phyloP scores from a whole-genome alignment of 2,113 vertebrate genomes.

The Mirza zaza region DNA sequence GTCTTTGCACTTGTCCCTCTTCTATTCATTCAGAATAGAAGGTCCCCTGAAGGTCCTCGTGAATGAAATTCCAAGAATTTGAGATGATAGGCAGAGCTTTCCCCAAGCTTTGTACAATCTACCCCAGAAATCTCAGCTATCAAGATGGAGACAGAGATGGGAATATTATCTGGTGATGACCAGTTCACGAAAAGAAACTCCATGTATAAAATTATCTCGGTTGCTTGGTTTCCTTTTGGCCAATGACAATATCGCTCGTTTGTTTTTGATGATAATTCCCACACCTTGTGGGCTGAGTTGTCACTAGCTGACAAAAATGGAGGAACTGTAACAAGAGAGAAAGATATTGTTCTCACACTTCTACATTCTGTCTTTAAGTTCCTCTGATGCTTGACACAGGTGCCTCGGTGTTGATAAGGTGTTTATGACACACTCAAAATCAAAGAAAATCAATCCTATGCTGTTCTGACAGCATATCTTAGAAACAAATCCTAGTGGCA shows the following conservation, averaged over 20 bases:
- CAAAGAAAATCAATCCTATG: not conserved
- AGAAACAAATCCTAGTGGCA: not conserved
- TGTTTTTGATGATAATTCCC: slow-evolving; percentile 65
- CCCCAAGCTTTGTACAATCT: not conserved
- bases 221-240: slow-evolving; percentile 36
- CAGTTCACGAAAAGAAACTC: slow-evolving; percentile 39
- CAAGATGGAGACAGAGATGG: not conserved
- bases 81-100: not conserved
- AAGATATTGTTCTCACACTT: slow-evolving; percentile 24
- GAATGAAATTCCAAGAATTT: slow-evolving; percentile 3
- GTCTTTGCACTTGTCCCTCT: not conserved
- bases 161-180: not conserved
- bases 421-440: not conserved
- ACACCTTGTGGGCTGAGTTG: slow-evolving; percentile 28
- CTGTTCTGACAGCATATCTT: not conserved
- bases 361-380: slow-evolving; percentile 15
- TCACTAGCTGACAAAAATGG: slow-evolving; percentile 50
- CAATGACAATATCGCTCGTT: slow-evolving; percentile 38
- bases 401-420: not conserved
- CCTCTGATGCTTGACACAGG: not conserved
- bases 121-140: not conserved
- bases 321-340: not conserved
- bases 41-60: not conserved
- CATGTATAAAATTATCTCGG: not conserved
- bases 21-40: not conserved